Evolutionary conservation across 2,797 vertebrate genomes (phyloP).

Genomic region (Chromis chromis): DNA sequence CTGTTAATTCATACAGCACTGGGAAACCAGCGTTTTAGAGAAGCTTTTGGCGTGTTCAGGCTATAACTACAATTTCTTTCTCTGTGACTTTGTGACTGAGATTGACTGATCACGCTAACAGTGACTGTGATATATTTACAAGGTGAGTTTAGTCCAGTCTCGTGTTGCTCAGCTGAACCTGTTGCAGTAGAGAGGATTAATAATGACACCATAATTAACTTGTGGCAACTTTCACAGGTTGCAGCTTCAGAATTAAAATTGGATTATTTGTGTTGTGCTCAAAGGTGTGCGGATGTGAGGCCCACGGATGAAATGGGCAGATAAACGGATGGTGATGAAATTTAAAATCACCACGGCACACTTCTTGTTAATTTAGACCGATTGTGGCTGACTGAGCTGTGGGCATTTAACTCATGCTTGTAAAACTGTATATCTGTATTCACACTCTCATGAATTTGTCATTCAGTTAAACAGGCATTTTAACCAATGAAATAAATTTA

Average conservation of each 20-base stretch:
- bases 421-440: conserved; percentile 14
- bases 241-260: conserved; percentile 35
- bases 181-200: conserved; percentile 72
- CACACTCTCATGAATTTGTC: conserved; percentile 19
- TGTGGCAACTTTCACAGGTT: conserved; percentile 62
- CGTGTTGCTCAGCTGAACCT: conserved; percentile 62
- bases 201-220: conserved; percentile 70
- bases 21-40: conserved; percentile 37
- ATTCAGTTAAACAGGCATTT: conserved; percentile 14
- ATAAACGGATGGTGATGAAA: conserved; percentile 22
- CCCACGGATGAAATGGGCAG: conserved; percentile 29
- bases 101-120: conserved; percentile 25
- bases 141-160: conserved; percentile 36
- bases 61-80: conserved; percentile 37
- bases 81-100: conserved; percentile 33
- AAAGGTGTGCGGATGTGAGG: neutral
- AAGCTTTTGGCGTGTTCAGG: conserved; percentile 12
- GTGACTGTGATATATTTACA: conserved; percentile 37
- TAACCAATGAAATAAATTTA: conserved; percentile 16
- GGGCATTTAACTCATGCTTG: conserved; percentile 27
- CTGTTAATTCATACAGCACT: conserved; percentile 12
- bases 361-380: conserved; percentile 44
- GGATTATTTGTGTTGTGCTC: conserved; percentile 32
- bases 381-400: conserved; percentile 28
- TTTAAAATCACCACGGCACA: conserved; percentile 11